phyloP scores from a whole-genome alignment of 2,113 vertebrate genomes.

The Pituophis catenifer region DNA sequence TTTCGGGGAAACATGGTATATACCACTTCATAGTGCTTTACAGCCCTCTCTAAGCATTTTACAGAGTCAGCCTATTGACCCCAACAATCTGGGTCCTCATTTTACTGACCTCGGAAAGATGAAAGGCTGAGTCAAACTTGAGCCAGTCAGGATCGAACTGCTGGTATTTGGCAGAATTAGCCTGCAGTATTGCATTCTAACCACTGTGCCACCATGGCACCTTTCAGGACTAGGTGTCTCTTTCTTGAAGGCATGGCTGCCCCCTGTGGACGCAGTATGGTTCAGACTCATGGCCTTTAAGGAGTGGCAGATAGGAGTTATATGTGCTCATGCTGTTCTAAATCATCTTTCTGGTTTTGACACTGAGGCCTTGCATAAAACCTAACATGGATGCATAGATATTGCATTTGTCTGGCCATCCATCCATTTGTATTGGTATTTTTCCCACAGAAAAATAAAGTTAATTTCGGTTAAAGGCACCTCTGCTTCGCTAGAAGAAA shows the following conservation, averaged over 20 bases:
- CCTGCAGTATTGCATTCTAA: not conserved
- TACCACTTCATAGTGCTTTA: not conserved
- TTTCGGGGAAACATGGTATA: too few species aligned
- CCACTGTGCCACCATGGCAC: not conserved
- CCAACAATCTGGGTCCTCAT: not conserved
- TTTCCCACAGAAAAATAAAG: not conserved
- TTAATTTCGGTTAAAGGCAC: not conserved
- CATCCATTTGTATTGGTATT: not conserved
- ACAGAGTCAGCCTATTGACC: not conserved
- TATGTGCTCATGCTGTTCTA: not conserved
- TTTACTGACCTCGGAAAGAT: not conserved
- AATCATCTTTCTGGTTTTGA: not conserved
- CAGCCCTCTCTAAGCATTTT: not conserved
- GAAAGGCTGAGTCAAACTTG: not conserved
- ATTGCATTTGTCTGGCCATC: not conserved
- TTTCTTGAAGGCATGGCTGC: not conserved
- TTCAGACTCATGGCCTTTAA: not conserved
- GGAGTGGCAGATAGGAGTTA: not conserved
- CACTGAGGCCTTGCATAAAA: not conserved
- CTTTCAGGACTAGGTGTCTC: not conserved
- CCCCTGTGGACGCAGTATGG: not conserved
- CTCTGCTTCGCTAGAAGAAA: not conserved
- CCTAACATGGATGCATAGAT: not conserved
- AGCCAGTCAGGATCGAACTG: not conserved
- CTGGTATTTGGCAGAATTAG: not conserved